Conservation (phyloP, 2,113 vertebrate genomes). For the Pimephales promelas region DNA sequence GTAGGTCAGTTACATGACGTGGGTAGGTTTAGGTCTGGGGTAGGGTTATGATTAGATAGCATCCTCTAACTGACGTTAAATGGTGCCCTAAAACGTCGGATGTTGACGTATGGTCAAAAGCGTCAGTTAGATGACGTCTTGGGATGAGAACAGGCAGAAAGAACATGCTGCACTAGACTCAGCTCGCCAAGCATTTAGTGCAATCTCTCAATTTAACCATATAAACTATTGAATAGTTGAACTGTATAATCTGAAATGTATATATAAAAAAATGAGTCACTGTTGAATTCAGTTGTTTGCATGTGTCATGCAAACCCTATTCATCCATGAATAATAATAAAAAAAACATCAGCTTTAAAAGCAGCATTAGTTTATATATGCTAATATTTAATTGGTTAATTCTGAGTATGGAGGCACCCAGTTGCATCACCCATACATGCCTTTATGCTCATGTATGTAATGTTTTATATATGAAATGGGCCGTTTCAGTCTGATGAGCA, state of each 20-base stretch:
- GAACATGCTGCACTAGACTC: not conserved
- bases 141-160: too few relatives aligned
- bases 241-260: not conserved
- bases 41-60: too few relatives aligned
- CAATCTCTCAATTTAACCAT: constrained; percentile 2
- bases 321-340: not conserved
- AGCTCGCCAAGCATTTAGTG: not conserved
- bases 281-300: not conserved
- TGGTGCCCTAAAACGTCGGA: too few relatives aligned
- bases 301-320: not conserved
- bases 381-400: not conserved
- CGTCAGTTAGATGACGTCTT: too few relatives aligned
- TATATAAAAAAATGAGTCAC: too few relatives aligned
- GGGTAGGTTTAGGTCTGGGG: too few relatives aligned
- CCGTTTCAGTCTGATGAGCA: constrained; percentile 74
- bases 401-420: not conserved
- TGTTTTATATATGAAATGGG: constrained; percentile 75
- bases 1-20: too few relatives aligned
- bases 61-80: too few relatives aligned
- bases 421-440: constrained; percentile 41
- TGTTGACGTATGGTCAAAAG: too few relatives aligned
- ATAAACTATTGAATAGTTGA: not conserved
- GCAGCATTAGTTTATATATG: not conserved
- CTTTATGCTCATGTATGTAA: constrained; percentile 63
- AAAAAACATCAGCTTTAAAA: not conserved